Percentiles rank a stretch among this genome's conserved stretches.
These are phyloP conservation scores for Sussaba pulchella DNA, from an alignment of 2,888 invertebrate genomes.

Conservation along the genomic window DNA sequence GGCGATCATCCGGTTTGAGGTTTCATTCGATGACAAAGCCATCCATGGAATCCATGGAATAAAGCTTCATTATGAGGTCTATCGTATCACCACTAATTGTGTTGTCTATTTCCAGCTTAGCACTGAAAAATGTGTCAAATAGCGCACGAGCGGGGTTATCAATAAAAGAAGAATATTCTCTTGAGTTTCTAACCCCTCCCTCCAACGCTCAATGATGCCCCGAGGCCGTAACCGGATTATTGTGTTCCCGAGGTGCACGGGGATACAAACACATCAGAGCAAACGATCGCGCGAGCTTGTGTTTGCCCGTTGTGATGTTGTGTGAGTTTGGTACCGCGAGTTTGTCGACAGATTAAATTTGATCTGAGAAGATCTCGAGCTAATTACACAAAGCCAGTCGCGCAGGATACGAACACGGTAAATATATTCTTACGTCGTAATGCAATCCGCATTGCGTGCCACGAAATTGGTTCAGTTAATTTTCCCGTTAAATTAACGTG, in stretches of 20 bases:
- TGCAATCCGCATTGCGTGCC: conserved; percentile 9
- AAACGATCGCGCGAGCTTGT: conserved; percentile 18
- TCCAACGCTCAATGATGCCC: conserved; percentile 80
- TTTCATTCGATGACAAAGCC: too few relatives aligned
- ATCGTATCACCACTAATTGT: too few relatives aligned
- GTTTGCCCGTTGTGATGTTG: not conserved
- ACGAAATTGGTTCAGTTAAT: too few relatives aligned
- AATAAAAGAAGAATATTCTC: too few relatives aligned
- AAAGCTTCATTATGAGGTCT: too few relatives aligned
- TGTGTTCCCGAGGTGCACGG: conserved; percentile 65
- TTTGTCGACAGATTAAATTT: conserved; percentile 47
- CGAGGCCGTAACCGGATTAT: conserved; percentile 78
- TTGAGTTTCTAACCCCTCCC: too few relatives aligned
- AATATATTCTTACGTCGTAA: conserved; percentile 21
- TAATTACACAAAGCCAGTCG: conserved; percentile 27
- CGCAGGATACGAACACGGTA: too few relatives aligned
- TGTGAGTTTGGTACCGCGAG: conserved; percentile 8
- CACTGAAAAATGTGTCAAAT: too few relatives aligned
- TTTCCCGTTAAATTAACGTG: not conserved
- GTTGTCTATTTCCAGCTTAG: too few relatives aligned
- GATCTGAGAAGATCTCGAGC: conserved; percentile 47
- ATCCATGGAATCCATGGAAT: too few relatives aligned
- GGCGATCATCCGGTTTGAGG: too few relatives aligned
- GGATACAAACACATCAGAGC: conserved; percentile 28
- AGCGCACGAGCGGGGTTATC: too few relatives aligned